Evolutionary conservation across 35 echinoderm and acorn worm species (phyloP), one percentile per base, ranked within the genome.

Genomic region (Apostichopus californicus): DNA sequence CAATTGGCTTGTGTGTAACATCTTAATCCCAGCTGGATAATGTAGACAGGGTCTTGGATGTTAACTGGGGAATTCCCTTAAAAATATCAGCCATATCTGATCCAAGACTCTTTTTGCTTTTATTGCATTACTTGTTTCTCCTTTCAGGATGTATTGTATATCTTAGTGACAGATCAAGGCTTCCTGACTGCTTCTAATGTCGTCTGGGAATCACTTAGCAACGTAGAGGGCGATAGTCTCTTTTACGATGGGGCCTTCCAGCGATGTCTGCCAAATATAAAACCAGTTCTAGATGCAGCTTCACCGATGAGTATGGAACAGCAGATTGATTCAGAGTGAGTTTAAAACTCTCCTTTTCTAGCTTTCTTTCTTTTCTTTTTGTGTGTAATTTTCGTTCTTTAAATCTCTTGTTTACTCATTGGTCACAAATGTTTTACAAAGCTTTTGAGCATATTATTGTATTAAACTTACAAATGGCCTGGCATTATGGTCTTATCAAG

Each of bases 251-350:
- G 93, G 17, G 91, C 94, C 25, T 98, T 98, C 92, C 90, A 91
- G 12, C 58, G 93, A 5, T 83, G 93, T 1, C 72, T 61, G 11
- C 91, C 95, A 5, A 61, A 87, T 14, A 83, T 87, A 2, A 91
- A 88, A 10, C 78, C 78, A 14, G 59, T 87, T 6, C 26, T 90
- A 1, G 91, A 78, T 1, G 84, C 77, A 5, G 78, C 92, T 20
- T 80, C 93, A 5, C 82, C 94, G 21, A 98, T 98, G 93, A 92
- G 92, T 18, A 87, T 92, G 9, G 91, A 89, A 28, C 97, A 98
- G 80, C 97, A 98, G 71, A 93, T 96, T 57, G 91, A 96, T 46
- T 70, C 95, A 84, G 97, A 98, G 97, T 98, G 80, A 98, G 97
- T 93, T 1, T 21, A 15, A 5, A 25, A 9, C 58, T 46, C 34